A percentile compares a stretch with the other conserved stretches of the same genome.
Evolutionary conservation across 2,888 invertebrate species (phyloP).

Genomic region (Micoletzkya japonica): DNA sequence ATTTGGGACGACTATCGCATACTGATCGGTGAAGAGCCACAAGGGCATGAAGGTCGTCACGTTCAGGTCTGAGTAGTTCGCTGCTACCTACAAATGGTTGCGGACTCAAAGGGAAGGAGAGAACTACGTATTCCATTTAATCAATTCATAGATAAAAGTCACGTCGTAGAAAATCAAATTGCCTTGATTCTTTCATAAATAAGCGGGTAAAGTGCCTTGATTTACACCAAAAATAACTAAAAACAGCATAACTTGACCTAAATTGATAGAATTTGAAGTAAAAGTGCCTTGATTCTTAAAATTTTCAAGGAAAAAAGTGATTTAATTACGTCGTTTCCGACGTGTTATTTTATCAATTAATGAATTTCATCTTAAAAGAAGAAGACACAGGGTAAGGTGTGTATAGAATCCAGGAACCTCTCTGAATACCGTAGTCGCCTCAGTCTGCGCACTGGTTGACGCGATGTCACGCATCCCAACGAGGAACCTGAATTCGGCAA

Average conservation of each 20-base stretch:
- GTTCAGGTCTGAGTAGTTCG: constrained; percentile 55
- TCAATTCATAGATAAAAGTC: background rate
- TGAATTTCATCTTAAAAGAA: no score
- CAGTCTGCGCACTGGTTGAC: constrained; percentile 57
- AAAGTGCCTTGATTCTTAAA: no score
- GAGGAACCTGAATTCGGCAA: constrained; percentile 53
- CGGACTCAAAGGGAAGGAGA: background rate
- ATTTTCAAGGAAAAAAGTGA: no score
- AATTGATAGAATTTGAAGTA: no score
- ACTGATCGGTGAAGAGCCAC: constrained; percentile 64
- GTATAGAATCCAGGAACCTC: no score
- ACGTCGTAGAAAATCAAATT: no score
- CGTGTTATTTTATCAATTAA: background rate
- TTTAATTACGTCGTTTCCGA: no score
- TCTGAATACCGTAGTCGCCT: constrained; percentile 55
- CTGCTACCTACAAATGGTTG: constrained; percentile 36
- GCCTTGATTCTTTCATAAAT: no score
- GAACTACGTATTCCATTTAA: background rate
- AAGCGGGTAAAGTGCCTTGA: no score
- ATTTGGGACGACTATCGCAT: constrained; percentile 63
- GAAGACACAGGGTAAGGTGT: no score
- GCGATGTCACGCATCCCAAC: constrained; percentile 61
- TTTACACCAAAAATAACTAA: no score
- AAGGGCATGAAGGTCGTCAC: constrained; percentile 64
- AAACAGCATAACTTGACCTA: no score